Percentiles rank a stretch among this genome's conserved stretches.
These are phyloP conservation scores for Sporophila hypoxantha DNA, from an alignment of 2,113 vertebrate genomes.

Conservation along the genomic window DNA sequence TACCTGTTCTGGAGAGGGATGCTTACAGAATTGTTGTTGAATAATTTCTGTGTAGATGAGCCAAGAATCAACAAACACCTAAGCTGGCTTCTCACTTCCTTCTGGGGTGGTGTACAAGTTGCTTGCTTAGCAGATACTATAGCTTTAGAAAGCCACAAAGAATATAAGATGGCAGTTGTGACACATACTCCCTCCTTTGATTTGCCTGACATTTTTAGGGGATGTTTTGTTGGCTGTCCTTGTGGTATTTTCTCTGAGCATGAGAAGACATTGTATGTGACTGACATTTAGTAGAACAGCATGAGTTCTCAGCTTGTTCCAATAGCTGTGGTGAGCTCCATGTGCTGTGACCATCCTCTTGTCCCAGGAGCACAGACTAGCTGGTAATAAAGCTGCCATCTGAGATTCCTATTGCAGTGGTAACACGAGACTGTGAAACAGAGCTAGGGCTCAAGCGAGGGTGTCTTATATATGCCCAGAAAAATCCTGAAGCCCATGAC, in stretches of 20 bases:
- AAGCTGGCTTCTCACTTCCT: background rate
- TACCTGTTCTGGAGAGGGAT: background rate
- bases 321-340: background rate
- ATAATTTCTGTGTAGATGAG: background rate
- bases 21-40: slow-evolving; percentile 8
- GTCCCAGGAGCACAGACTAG: background rate
- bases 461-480: background rate
- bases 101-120: background rate
- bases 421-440: background rate
- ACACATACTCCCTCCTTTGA: background rate
- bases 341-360: background rate
- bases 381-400: background rate
- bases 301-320: background rate
- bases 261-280: background rate
- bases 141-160: background rate
- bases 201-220: slow-evolving; percentile 24
- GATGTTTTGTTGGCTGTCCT: slow-evolving; percentile 1
- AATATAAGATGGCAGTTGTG: background rate
- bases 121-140: background rate
- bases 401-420: background rate
- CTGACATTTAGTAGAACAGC: slow-evolving; percentile 18
- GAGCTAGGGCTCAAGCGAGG: background rate
- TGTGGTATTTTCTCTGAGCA: background rate
- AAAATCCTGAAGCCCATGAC: background rate
- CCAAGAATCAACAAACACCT: background rate